Conservation (phyloP, 53 echinoderm and acorn worm species). For the Mesocentrotus franciscanus region DNA sequence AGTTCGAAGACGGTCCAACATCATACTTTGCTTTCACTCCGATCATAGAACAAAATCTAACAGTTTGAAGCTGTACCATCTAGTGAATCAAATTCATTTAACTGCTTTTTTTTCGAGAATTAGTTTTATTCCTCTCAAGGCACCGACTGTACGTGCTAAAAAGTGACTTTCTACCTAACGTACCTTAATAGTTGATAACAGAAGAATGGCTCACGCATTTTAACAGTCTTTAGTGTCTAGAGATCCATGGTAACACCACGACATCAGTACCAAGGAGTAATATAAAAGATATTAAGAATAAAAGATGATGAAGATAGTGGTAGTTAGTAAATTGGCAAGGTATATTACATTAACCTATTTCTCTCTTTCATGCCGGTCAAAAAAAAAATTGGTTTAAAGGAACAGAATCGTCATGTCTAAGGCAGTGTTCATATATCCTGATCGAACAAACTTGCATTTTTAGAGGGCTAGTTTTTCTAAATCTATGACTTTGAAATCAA, state of each 20-base stretch:
- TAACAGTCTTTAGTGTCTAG: background rate
- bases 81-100: too few relatives aligned
- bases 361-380: background rate
- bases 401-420: too few relatives aligned
- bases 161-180: background rate
- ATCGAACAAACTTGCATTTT: too few relatives aligned
- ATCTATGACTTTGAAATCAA: too few relatives aligned
- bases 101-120: too few relatives aligned
- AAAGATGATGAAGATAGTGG: background rate
- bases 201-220: background rate
- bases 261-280: background rate
- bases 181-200: background rate
- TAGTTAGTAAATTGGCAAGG: background rate
- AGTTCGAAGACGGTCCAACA: too few relatives aligned
- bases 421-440: too few relatives aligned
- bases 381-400: too few relatives aligned
- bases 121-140: background rate
- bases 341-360: background rate
- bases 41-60: too few relatives aligned
- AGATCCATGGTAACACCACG: constrained; percentile 20
- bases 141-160: background rate
- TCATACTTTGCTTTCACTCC: too few relatives aligned
- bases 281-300: background rate
- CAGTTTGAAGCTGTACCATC: too few relatives aligned
- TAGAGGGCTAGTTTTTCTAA: too few relatives aligned